Percentiles rank a stretch among this genome's conserved stretches.
These are phyloP conservation scores for Brachylomia viminalis DNA, from an alignment of 2,888 invertebrate genomes.

Conservation along the genomic window DNA sequence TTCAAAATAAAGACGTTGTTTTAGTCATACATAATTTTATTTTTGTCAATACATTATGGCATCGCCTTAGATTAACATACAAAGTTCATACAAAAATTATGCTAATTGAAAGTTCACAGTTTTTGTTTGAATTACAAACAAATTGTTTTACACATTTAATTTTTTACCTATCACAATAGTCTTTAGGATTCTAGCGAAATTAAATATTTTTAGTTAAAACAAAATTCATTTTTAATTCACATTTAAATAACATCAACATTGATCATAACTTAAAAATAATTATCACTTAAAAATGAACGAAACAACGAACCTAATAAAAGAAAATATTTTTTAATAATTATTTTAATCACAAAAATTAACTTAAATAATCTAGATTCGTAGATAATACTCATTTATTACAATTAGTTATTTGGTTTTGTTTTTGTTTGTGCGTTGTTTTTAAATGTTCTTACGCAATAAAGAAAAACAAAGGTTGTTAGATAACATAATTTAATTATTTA, in stretches of 20 bases:
- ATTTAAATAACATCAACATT: slow-evolving; percentile 42
- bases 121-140: slow-evolving; percentile 52
- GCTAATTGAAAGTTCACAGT: slow-evolving; percentile 61
- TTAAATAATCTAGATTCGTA: slow-evolving; percentile 58
- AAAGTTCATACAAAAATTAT: slow-evolving; percentile 72
- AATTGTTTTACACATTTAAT: slow-evolving; percentile 42
- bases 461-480: slow-evolving; percentile 6
- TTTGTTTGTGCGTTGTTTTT: slow-evolving; percentile 56
- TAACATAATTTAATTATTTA: slow-evolving; percentile 19
- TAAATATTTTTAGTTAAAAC: slow-evolving; percentile 30
- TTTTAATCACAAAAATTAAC: slow-evolving; percentile 64
- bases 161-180: slow-evolving; percentile 61
- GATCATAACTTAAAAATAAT: slow-evolving; percentile 23
- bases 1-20: slow-evolving; percentile 13
- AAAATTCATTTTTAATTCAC: slow-evolving; percentile 30
- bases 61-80: slow-evolving; percentile 67
- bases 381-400: slow-evolving; percentile 64
- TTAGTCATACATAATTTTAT: slow-evolving; percentile 56
- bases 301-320: too few relatives aligned
- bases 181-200: slow-evolving; percentile 58
- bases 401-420: slow-evolving; percentile 61
- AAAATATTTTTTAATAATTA: slow-evolving; percentile 23
- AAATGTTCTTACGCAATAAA: slow-evolving; percentile 20
- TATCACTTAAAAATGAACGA: slow-evolving; percentile 35
- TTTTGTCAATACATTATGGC: slow-evolving; percentile 70